A percentile compares a stretch with the other conserved stretches of the same genome.
These are phyloP conservation scores for Aplysia californica DNA, from an alignment of 1,140 invertebrate species.

Conservation along the genomic window DNA sequence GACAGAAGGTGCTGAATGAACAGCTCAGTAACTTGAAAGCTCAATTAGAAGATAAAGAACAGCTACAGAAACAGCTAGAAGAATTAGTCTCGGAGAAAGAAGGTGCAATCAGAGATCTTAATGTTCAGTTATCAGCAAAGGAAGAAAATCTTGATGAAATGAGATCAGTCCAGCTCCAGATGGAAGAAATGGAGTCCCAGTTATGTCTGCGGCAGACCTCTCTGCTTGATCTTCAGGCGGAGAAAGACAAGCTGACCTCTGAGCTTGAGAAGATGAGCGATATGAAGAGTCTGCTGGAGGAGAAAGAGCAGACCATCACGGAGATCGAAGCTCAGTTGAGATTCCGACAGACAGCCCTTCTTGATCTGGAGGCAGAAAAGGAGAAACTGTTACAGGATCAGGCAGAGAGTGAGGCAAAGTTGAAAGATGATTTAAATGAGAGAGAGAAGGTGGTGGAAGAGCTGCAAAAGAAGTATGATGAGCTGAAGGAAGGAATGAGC, in stretches of 20 bases:
- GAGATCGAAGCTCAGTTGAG: conserved; percentile 16
- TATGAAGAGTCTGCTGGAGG: conserved; percentile 18
- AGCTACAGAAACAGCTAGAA: too few relatives aligned
- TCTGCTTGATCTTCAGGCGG: conserved; percentile 16
- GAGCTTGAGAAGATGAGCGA: conserved; percentile 13
- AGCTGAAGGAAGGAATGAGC: conserved; percentile 15
- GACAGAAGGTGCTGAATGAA: too few relatives aligned
- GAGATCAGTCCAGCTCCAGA: conserved; percentile 17
- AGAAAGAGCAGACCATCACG: conserved; percentile 1
- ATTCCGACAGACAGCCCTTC: conserved; percentile 11
- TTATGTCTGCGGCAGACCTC: conserved; percentile 5
- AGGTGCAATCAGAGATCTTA: too few relatives aligned
- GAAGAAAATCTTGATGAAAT: conserved; percentile 14
- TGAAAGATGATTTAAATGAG: conserved; percentile 7
- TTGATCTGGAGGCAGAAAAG: conserved; percentile 7
- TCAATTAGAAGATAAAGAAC: too few relatives aligned
- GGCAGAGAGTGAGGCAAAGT: not conserved
- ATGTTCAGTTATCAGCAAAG: too few relatives aligned
- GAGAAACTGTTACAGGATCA: not conserved
- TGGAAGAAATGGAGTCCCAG: conserved; percentile 19
- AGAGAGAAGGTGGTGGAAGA: conserved; percentile 6
- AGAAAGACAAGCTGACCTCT: conserved; percentile 10
- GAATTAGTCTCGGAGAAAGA: too few relatives aligned
- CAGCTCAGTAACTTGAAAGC: too few relatives aligned
- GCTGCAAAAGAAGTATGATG: conserved; percentile 9